Evolutionary conservation across 2,888 invertebrate species (phyloP), one percentile per base, ranked within the genome.

Genomic region (Autographa pulchrina): DNA sequence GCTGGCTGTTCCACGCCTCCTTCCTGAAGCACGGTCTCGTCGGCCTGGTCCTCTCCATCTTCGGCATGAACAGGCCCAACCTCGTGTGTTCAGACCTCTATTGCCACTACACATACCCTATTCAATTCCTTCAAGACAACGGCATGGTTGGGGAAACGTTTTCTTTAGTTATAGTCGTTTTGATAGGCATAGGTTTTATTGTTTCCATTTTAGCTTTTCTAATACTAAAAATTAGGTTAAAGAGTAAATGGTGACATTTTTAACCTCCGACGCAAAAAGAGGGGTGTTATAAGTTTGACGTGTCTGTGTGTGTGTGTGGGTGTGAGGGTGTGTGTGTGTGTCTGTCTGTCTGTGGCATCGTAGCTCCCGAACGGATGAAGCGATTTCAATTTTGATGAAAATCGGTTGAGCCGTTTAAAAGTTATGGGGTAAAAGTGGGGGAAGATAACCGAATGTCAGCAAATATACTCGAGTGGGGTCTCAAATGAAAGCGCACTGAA

Each of bases 21-120:
- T 99, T 98, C 91, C 95, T 99, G 48, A 98, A 98, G 85, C 99
- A 99, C 85, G 98, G 98, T 0, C 97, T 99, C 66, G 98, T 98
- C 81, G 99, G 98, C 6, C 96, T 98, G 0, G 96, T 98, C 80
- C 94, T 98, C 48, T 96, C 98, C 0, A 97, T 99, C 75, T 98
- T 98, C 81, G 99, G 99, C 9, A 97, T 98, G 91, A 96, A 97
- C 82, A 96, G 99, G 0, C 96, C 96, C 0, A 97, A 97, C 78
- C 93, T 99, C 72, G 96, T 96, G 1, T 99, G 99, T 89, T 96
- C 97, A 0, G 96, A 96, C 20, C 95, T 97, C 0, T 98, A 98
- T 89, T 99, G 98, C 86, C 97, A 98, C 88, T 97, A 97, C 87
- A 93, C 96, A 14, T 94, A 96, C 67, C 98, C 98, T 0, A 92